phyloP scores from a whole-genome alignment of 1,140 invertebrate genomes.

The Tyrophagus putrescentiae region DNA sequence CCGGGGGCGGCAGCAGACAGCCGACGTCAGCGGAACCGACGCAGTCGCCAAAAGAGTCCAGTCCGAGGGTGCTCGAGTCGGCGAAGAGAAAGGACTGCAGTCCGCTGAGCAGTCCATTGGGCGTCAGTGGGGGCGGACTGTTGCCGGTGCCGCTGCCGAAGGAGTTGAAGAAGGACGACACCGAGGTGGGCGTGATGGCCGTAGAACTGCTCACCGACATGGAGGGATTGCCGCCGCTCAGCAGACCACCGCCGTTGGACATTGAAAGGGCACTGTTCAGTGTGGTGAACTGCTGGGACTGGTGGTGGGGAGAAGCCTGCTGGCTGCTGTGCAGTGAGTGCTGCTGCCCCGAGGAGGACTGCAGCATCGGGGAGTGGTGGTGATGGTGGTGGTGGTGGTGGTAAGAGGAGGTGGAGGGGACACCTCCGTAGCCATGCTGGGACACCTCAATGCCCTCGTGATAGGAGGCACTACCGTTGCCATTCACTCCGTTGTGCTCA shows the following conservation, averaged over 20 bases:
- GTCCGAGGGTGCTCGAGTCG: not conserved
- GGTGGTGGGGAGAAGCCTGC: not conserved
- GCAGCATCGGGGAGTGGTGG: not conserved
- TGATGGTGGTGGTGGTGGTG: constrained; percentile 3
- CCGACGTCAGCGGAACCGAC: not conserved
- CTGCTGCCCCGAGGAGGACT: not conserved
- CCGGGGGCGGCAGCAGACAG: not conserved
- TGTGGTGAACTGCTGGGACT: not conserved
- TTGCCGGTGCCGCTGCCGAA: not conserved
- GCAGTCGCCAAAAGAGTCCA: not conserved
- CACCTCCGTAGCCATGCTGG: not conserved
- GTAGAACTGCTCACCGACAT: not conserved
- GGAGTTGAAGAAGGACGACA: not conserved
- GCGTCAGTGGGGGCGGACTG: constrained; percentile 4
- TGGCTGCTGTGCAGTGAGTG: too few species aligned
- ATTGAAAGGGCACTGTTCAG: not conserved
- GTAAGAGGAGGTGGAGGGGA: not conserved
- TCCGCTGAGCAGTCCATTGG: constrained; percentile 3
- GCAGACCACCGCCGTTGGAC: too few species aligned
- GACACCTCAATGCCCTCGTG: too few species aligned
- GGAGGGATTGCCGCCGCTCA: not conserved
- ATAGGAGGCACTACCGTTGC: too few species aligned
- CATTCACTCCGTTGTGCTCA: too few species aligned
- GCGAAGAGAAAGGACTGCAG: constrained; percentile 10
- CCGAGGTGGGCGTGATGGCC: not conserved